These are phyloP conservation scores for Pimpla rufipes DNA, from an alignment of 2,888 invertebrate species.

Conservation along the genomic window DNA sequence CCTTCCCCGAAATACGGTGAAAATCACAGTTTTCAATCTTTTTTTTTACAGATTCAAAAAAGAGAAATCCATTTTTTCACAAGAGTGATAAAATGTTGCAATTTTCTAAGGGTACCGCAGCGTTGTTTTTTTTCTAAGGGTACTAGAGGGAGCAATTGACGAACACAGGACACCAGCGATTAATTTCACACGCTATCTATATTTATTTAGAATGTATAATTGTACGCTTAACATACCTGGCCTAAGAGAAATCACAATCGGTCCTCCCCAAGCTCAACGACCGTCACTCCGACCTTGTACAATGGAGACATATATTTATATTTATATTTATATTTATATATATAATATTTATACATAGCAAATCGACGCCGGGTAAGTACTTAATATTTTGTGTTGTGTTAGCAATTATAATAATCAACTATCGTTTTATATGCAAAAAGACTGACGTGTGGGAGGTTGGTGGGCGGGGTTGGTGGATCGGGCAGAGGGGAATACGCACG, in stretches of 20 bases:
- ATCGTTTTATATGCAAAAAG: conserved; percentile 62
- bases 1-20: too few species aligned
- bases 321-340: conserved; percentile 45
- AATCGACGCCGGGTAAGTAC: conserved; percentile 67
- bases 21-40: too few species aligned
- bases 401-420: conserved; percentile 62
- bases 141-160: too few species aligned
- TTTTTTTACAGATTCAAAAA: too few species aligned
- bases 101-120: too few species aligned
- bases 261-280: conserved; percentile 70
- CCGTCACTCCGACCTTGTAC: conserved; percentile 67
- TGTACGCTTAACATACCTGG: conserved; percentile 83
- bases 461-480: conserved; percentile 7
- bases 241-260: conserved; percentile 84
- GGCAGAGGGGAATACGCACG: conserved; percentile 79
- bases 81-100: too few species aligned
- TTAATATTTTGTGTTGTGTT: conserved; percentile 63
- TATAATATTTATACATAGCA: conserved; percentile 68
- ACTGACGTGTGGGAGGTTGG: conserved; percentile 47
- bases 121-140: too few species aligned
- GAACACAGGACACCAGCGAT: conserved; percentile 65
- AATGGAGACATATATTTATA: conserved; percentile 69
- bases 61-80: too few species aligned
- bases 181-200: conserved; percentile 84
- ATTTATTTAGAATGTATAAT: conserved; percentile 84